Evolutionary conservation across 1,140 invertebrate genomes (phyloP), one percentile per base, ranked within the genome.

Genomic region (Drosophila subpulchrella): DNA sequence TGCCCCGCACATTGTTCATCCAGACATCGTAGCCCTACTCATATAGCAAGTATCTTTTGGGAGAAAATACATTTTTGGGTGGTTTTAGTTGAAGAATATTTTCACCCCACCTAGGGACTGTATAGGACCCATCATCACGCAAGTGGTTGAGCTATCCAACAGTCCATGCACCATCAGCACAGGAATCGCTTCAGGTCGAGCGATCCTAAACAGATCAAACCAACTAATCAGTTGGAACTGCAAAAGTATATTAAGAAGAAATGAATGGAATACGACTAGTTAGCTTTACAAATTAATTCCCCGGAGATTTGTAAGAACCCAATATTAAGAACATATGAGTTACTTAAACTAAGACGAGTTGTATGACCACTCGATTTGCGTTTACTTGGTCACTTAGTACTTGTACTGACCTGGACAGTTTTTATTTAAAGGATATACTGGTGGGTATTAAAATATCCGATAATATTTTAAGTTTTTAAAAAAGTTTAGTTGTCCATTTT

Each of bases 1-100:
- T 47, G 2, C 44, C 44, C 20, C 44, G 44, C 20, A 47, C 20
- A 47, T 47, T 47, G 20, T 11, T 11, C 44, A 47, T 13, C 44
- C 20, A 47, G 44, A 47, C 44, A 24, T 47, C 44, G 44, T 47
- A 47, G 44, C 20, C 20, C 44, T 47, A 20, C 3, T 47, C 20
- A 13, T 47, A 47, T 0, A 47, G 11, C 6, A 47, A 13, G 20
- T 47, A 47, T 6, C 44, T 20, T 27, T 47, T 5, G 12, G 0
- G 2, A 47, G 44, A 27, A 2, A 24, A 24, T 47, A 5, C 6
- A 11, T 13, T 11, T 47, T 2, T 6, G 17, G 4, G 17, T 4
- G 4, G 15, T 47, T 47, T 0, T 2, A 41, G 6, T 12, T 6
- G 5, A 13, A 24, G 15, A 11, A 13, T 24, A 1, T 24, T n/a